Evolutionary conservation across 1,140 invertebrate species (phyloP), one percentile per base, ranked within the genome.

Genomic region (Pemphigus obesinymphae): DNA sequence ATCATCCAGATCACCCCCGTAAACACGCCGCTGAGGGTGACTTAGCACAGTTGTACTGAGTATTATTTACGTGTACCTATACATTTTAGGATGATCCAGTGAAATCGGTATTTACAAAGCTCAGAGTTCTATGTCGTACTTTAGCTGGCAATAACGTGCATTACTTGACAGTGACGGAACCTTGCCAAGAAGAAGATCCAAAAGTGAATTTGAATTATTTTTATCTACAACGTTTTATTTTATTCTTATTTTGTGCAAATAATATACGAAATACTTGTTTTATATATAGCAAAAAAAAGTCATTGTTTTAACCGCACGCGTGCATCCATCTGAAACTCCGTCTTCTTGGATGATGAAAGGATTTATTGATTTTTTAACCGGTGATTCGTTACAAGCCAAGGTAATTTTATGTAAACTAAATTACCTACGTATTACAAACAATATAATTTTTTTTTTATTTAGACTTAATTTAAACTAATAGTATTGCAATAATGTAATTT

Each of bases 311-410:
- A 95, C 95, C 34, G 94, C 94, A 0, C 89, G 96, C 83, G 96
- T 98, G 23, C 96, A 98, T 89, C 96, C 96, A n/a, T 96, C 96
- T 10, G 96, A 98, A 88, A 95, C 94, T 31, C 97, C 97, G 58
- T 92, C 96, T 0, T 97, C 95, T 5, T 98, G 95, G 95, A 96
- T 97, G 89, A 97, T 98, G 96, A 97, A 97, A 89, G 96, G 96
- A 66, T 91, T 95, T 78, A 92, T 97, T 87, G 95, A 97, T 86
- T 97, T 94, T 87, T 88, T 98, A 55, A 94, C 96, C 5, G 92
- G 95, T 53, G 93, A 95, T 83, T 91, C 92, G 0, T 90, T 89
- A 84, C 91, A 92, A 85, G 93, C 93, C 3, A 91, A 91, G 85
- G 89, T 89, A 82, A 85, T 29, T 40, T 40, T 40, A 40, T 10